Evolutionary conservation across 2,113 vertebrate species (phyloP).

Genomic region (Marmota monax): DNA sequence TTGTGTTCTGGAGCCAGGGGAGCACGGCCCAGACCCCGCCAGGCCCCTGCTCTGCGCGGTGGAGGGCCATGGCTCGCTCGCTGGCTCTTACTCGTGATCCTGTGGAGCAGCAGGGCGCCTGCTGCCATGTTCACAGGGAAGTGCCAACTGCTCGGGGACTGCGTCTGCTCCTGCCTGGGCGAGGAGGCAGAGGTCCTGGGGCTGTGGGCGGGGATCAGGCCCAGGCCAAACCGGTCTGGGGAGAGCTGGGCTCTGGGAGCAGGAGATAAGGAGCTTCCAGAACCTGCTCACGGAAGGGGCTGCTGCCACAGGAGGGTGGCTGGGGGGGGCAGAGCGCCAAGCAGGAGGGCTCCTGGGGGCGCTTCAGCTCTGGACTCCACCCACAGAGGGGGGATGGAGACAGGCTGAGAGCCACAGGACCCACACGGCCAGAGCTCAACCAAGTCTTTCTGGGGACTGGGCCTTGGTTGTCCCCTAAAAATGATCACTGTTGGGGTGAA

Average conservation of each 20-base stretch:
- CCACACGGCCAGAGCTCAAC: neutral
- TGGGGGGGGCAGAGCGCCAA: neutral
- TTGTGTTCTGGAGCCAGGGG: neutral
- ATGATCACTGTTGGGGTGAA: neutral
- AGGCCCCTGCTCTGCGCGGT: neutral
- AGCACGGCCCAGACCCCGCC: neutral
- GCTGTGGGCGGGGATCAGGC: neutral
- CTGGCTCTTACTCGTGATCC: too few relatives aligned
- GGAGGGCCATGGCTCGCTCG: accelerated
- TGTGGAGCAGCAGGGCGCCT: too few relatives aligned
- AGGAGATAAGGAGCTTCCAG: neutral
- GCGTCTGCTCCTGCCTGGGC: neutral
- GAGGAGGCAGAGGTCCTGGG: neutral
- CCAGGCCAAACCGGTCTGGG: neutral
- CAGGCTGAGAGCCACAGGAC: neutral
- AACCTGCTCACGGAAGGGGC: neutral
- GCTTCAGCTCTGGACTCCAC: neutral
- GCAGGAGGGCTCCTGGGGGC: neutral
- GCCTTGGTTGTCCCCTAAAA: neutral
- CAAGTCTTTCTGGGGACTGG: neutral
- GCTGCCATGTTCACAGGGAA: neutral
- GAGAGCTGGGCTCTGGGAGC: neutral
- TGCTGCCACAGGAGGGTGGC: neutral
- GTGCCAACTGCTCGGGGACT: accelerated
- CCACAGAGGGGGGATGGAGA: neutral